phyloP scores from a whole-genome alignment of 2,797 vertebrate genomes.

The Phalanger gymnotis region DNA sequence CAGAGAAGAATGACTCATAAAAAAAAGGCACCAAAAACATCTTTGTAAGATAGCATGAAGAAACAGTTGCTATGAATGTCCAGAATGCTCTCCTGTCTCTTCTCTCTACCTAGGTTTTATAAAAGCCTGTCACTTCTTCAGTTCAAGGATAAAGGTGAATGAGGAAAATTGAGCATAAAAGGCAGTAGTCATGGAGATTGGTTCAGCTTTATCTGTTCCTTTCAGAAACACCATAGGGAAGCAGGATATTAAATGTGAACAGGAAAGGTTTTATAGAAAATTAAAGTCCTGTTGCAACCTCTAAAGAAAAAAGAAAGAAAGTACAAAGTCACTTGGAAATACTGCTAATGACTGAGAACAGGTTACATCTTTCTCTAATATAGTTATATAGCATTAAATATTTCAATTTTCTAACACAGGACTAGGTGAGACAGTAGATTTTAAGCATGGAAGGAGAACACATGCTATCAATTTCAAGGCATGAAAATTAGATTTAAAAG shows the following conservation, averaged over 20 bases:
- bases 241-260: not conserved
- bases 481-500: not conserved
- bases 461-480: not conserved
- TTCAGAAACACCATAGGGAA: conserved; percentile 40
- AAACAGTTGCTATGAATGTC: not conserved
- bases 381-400: not conserved
- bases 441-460: not conserved
- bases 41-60: not conserved
- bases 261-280: conserved; percentile 5
- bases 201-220: conserved; percentile 59
- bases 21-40: not conserved
- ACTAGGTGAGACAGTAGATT: not conserved
- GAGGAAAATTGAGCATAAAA: conserved; percentile 46
- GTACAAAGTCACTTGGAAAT: not conserved
- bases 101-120: not conserved
- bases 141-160: conserved; percentile 61
- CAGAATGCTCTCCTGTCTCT: not conserved
- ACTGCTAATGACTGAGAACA: not conserved
- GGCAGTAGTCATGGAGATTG: conserved; percentile 44
- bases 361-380: not conserved
- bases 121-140: conserved; percentile 46
- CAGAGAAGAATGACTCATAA: not conserved
- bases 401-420: not conserved
- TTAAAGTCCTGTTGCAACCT: conserved; percentile 10
- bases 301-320: not conserved